Evolutionary conservation across 2,113 vertebrate genomes (phyloP), one percentile per base, ranked within the genome.

Genomic region (Henicopernis longicauda): DNA sequence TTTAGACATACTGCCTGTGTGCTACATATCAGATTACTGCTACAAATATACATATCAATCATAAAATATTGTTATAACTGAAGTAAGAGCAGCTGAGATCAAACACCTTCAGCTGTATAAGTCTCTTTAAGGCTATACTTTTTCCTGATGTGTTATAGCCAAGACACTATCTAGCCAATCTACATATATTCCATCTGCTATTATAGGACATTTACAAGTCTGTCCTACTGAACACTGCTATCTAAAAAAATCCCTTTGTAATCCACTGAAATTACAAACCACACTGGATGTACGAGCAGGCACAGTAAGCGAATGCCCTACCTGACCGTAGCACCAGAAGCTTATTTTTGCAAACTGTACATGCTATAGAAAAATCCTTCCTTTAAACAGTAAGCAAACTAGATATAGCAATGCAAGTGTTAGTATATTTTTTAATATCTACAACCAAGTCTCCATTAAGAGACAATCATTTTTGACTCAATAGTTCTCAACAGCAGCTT

Each of bases 401-500:
- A 61, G 7, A 26, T 6, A 2, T 3, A 82, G 31, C 47, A 78
- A 40, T 45, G 38, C 21, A 66, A 58, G 12, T 0, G 0, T 23
- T 16, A 47, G 11, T 4, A 1, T 49, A 16, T 23, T 54, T 65
- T 76, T 49, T 23, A 62, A 31, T 25, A 73, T 16, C 49, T 26
- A 4, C 66, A 63, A 47, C 4, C 26, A 42, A 27, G 4, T 32
- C 10, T 90, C 38, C 32, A 11, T 38, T 54, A 76, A 59, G 10
- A 70, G 10, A 44, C 4, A 47, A 52, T 2, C 6, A 16, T 15
- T 22, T 74, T 16, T 58, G 8, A 63, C 38, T 54, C 16, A 54
- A 32, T 2, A 44, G 63, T 10, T 72, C 36, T 34, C 19, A 50
- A 27, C 6, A 71, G 47, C 58, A 91, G 29, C 21, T 82, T 80